Conservation (phyloP, 1,140 invertebrate species). For the Lordiphosa stackelbergi region DNA sequence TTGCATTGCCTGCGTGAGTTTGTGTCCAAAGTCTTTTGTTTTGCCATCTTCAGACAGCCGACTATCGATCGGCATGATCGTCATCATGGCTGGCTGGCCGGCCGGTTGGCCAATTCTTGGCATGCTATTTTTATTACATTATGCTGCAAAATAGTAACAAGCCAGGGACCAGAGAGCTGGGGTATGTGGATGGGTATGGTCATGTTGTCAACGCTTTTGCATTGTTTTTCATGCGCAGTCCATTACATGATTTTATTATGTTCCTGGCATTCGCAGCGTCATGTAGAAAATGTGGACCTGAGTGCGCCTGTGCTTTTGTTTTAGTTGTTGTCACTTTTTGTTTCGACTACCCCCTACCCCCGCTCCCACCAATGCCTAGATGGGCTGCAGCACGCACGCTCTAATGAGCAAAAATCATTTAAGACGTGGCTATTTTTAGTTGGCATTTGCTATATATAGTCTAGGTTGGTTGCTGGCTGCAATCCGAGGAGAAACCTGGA, state of each 20-base stretch:
- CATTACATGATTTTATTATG: slow-evolving; percentile 75
- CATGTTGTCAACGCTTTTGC: slow-evolving; percentile 70
- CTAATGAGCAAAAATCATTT: slow-evolving; percentile 75
- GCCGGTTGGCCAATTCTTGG: slow-evolving; percentile 45
- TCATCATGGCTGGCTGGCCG: slow-evolving; percentile 49
- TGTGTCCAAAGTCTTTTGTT: slow-evolving; percentile 75
- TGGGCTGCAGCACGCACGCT: slow-evolving; percentile 63
- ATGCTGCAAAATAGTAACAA: slow-evolving; percentile 75
- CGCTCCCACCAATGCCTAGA: slow-evolving; percentile 12
- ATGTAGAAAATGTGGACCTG: slow-evolving; percentile 65
- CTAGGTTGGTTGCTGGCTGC: slow-evolving; percentile 10
- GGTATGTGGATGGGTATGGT: slow-evolving; percentile 17
- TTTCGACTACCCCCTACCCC: slow-evolving; percentile 19
- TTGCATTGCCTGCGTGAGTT: slow-evolving; percentile 63
- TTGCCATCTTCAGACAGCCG: slow-evolving; percentile 52
- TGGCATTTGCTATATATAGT: slow-evolving; percentile 70
- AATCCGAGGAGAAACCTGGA: slow-evolving; percentile 30
- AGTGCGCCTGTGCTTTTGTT: slow-evolving; percentile 63
- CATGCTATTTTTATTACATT: slow-evolving; percentile 75
- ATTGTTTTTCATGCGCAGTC: slow-evolving; percentile 74
- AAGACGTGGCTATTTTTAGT: slow-evolving; percentile 70
- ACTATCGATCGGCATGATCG: slow-evolving; percentile 71
- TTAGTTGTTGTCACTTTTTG: slow-evolving; percentile 71
- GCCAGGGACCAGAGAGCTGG: neutral
- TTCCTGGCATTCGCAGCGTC: slow-evolving; percentile 73